These are phyloP conservation scores for Gopherus evgoodei DNA, from an alignment of 2,113 vertebrate species.

Conservation along the genomic window DNA sequence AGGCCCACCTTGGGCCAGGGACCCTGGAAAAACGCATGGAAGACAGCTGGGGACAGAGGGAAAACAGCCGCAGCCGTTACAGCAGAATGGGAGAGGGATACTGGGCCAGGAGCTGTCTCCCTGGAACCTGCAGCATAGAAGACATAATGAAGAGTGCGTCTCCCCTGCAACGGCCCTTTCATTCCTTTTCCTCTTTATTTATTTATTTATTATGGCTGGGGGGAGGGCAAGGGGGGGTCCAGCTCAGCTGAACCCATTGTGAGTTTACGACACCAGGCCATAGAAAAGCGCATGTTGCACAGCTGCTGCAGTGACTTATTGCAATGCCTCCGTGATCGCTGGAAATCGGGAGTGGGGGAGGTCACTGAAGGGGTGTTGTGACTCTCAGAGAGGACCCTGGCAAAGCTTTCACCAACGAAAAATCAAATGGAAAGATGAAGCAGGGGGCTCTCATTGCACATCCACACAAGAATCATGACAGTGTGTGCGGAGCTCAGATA, in stretches of 20 bases:
- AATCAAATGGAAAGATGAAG: neutral
- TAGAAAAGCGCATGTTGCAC: conserved; percentile 20
- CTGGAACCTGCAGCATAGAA: conserved; percentile 70
- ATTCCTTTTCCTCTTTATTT: conserved; percentile 24
- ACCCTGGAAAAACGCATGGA: conserved; percentile 75
- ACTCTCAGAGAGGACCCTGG: neutral
- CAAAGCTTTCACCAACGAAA: neutral
- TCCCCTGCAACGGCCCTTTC: conserved; percentile 6
- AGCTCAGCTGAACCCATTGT: conserved; percentile 36
- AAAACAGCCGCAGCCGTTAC: conserved; percentile 66
- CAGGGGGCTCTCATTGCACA: fast-evolving
- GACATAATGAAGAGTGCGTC: conserved; percentile 25
- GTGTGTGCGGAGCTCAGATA: neutral
- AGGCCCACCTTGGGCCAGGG: conserved; percentile 73
- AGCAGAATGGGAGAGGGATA: conserved; percentile 64
- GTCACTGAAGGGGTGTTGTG: neutral
- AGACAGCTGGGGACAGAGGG: conserved; percentile 85
- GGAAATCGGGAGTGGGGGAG: neutral
- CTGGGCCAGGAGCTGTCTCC: conserved; percentile 64
- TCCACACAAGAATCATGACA: fast-evolving
- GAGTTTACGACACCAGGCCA: conserved; percentile 14
- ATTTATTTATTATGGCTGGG: neutral
- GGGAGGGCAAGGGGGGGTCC: neutral
- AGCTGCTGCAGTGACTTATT: conserved; percentile 51
- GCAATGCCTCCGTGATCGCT: neutral